A percentile compares a stretch with the other conserved stretches of the same genome.
These are phyloP conservation scores for Falco columbarius DNA, from an alignment of 2,797 vertebrate genomes.

Conservation along the genomic window DNA sequence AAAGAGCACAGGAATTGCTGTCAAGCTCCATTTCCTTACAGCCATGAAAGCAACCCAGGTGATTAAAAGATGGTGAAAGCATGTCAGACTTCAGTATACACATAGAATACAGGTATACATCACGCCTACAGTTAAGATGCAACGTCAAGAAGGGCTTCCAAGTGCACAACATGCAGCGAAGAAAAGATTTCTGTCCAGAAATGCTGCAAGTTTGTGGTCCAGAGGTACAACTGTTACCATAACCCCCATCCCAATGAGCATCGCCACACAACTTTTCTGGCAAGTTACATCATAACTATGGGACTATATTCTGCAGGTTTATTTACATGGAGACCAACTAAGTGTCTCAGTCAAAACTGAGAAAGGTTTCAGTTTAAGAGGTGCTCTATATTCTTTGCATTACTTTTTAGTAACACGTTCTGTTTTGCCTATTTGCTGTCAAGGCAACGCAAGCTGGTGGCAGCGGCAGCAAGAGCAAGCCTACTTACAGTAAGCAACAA, in stretches of 20 bases:
- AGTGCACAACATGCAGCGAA: neutral
- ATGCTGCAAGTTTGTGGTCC: neutral
- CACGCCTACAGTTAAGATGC: neutral
- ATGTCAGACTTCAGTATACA: neutral
- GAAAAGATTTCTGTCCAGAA: neutral
- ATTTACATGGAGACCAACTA: neutral
- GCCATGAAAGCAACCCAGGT: neutral
- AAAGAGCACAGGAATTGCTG: neutral
- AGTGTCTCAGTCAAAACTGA: neutral
- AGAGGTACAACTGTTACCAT: neutral
- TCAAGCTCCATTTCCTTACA: neutral
- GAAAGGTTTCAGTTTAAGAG: neutral
- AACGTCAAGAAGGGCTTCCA: neutral
- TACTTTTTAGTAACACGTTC: neutral
- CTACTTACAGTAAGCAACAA: neutral
- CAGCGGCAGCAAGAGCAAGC: neutral
- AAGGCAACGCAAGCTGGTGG: neutral
- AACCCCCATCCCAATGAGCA: neutral
- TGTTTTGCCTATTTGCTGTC: neutral
- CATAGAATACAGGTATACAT: neutral
- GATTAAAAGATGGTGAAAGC: neutral
- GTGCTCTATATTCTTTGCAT: neutral
- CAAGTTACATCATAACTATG: neutral
- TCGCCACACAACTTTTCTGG: rapidly evolving
- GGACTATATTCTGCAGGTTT: neutral